phyloP scores from a whole-genome alignment of 2,113 vertebrate genomes.

The Lates calcarifer region DNA sequence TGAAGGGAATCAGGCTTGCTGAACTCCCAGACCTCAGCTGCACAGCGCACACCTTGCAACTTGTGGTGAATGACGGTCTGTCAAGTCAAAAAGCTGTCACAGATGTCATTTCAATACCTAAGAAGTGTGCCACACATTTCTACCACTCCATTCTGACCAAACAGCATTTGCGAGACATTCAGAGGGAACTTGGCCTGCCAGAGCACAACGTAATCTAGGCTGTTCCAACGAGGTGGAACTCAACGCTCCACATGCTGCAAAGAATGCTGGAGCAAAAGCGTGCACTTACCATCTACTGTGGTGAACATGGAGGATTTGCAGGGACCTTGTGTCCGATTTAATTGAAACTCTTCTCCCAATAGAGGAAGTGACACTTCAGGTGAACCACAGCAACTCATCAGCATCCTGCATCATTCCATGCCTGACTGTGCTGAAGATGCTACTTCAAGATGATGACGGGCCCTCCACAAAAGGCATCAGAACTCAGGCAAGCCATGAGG shows the following conservation, averaged over 20 bases:
- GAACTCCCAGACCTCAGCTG: no score
- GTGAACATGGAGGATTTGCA: slow-evolving; percentile 6
- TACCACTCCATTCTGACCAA: no score
- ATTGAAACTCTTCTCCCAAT: not conserved
- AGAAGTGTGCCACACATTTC: no score
- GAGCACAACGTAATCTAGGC: not conserved
- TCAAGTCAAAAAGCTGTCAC: no score
- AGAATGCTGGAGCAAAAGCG: not conserved
- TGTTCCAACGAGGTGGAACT: not conserved
- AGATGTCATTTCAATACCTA: no score
- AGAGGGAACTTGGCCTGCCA: not conserved
- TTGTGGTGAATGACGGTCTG: no score
- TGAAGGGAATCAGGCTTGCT: no score
- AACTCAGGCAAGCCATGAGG: slow-evolving; percentile 5
- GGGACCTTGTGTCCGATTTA: not conserved
- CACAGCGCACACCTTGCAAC: no score
- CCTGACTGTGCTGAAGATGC: slow-evolving; percentile 5
- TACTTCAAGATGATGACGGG: slow-evolving; percentile 6
- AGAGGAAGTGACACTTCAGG: not conserved
- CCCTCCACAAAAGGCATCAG: not conserved
- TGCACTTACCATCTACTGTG: not conserved
- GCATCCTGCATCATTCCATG: slow-evolving; percentile 3
- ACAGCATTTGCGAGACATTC: no score
- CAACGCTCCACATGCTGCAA: slow-evolving; percentile 5
- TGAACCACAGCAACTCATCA: not conserved